These are phyloP conservation scores for Drosophila greeni DNA, from an alignment of 2,888 invertebrate species.

Conservation along the genomic window DNA sequence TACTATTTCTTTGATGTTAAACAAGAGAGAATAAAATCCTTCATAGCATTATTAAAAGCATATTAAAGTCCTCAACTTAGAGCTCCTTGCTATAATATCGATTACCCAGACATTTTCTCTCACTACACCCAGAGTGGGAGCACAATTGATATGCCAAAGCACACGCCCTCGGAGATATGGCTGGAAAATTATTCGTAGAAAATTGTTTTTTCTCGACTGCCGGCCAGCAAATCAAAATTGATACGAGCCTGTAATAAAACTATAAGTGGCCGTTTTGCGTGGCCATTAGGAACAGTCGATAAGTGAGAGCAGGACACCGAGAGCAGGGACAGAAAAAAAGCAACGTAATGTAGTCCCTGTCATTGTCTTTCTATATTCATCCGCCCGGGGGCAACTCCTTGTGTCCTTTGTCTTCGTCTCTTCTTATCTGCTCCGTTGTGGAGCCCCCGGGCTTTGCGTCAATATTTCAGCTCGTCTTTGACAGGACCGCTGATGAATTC, in stretches of 20 bases:
- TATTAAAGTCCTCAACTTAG: too few relatives aligned
- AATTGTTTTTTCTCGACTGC: slow-evolving; percentile 49
- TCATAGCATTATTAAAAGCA: background rate
- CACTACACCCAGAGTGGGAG: background rate
- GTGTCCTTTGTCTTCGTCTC: slow-evolving; percentile 35
- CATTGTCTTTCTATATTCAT: slow-evolving; percentile 36
- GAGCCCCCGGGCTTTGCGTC: slow-evolving; percentile 31
- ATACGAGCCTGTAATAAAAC: slow-evolving; percentile 63
- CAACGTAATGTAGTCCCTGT: slow-evolving; percentile 24
- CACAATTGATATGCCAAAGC: slow-evolving; percentile 29
- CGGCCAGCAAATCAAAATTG: slow-evolving; percentile 64
- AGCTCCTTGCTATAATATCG: background rate
- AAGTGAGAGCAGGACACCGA: slow-evolving; percentile 20
- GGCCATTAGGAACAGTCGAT: slow-evolving; percentile 63
- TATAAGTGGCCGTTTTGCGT: slow-evolving; percentile 67
- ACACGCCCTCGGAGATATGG: slow-evolving; percentile 49
- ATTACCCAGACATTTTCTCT: background rate
- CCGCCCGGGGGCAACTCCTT: slow-evolving; percentile 50
- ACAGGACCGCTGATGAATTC: slow-evolving; percentile 59
- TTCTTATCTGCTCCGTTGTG: slow-evolving; percentile 24
- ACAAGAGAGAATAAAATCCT: background rate
- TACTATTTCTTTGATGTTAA: background rate
- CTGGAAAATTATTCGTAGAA: slow-evolving; percentile 47
- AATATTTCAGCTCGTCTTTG: slow-evolving; percentile 54
- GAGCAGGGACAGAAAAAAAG: background rate